Evolutionary conservation across 2,888 invertebrate species (phyloP).

Genomic region (Dastarcus helophoroides): DNA sequence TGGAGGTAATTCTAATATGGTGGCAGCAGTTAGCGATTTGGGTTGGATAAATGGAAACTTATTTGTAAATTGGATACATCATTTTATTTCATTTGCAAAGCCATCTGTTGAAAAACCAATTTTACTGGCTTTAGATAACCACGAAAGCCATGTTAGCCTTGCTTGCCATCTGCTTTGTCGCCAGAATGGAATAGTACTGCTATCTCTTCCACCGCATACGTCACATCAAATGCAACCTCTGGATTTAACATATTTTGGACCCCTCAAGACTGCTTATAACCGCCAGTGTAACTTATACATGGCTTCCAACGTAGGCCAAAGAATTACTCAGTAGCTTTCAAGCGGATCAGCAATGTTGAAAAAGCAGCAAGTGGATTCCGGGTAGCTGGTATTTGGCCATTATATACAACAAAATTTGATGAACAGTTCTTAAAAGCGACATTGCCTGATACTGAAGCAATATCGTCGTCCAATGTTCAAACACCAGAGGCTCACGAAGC

Average conservation of each 20-base stretch:
- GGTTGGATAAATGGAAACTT: slow-evolving; percentile 23
- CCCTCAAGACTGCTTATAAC: slow-evolving; percentile 22
- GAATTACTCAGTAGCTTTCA: slow-evolving; percentile 17
- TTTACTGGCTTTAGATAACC: slow-evolving; percentile 12
- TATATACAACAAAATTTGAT: too few relatives aligned
- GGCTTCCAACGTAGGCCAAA: slow-evolving; percentile 14
- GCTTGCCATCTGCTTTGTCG: slow-evolving; percentile 15
- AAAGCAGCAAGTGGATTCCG: too few relatives aligned
- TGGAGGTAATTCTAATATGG: slow-evolving; percentile 6
- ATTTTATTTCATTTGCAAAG: slow-evolving; percentile 20
- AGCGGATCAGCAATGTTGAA: too few relatives aligned
- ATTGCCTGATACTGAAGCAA: too few relatives aligned
- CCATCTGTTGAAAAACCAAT: slow-evolving; percentile 17
- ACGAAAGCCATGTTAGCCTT: slow-evolving; percentile 20
- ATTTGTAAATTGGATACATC: slow-evolving; percentile 23
- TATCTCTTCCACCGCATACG: slow-evolving; percentile 24
- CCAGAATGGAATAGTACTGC: slow-evolving; percentile 19
- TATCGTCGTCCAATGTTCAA: too few relatives aligned
- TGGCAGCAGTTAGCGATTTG: slow-evolving; percentile 14
- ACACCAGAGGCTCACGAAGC: too few relatives aligned
- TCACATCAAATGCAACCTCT: slow-evolving; percentile 21
- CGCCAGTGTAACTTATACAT: slow-evolving; percentile 21
- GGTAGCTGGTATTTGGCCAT: too few relatives aligned
- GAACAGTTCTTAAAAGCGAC: too few relatives aligned
- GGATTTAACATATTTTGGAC: slow-evolving; percentile 20